These are phyloP conservation scores for Rhyacophila brunnea DNA, from an alignment of 1,140 invertebrate species.

Conservation along the genomic window DNA sequence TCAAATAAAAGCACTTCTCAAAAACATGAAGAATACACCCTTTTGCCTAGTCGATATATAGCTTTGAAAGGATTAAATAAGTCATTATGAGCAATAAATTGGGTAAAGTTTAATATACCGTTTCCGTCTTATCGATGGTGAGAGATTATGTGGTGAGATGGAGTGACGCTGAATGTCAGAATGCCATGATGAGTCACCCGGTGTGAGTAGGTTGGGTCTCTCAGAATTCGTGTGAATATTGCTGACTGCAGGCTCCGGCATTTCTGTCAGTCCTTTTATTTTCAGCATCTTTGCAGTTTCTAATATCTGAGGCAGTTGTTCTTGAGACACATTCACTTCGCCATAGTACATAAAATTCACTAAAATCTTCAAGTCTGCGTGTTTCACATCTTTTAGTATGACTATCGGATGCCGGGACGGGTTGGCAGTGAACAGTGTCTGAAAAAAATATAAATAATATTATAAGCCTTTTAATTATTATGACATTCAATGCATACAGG, in stretches of 20 bases:
- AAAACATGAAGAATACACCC: too few relatives aligned
- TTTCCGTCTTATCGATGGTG: constrained; percentile 41
- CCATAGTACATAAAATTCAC: constrained; percentile 92
- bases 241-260: constrained; percentile 69
- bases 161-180: constrained; percentile 46
- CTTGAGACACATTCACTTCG: constrained; percentile 86
- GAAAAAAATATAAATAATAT: constrained; percentile 30
- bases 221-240: constrained; percentile 62
- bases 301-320: constrained; percentile 80
- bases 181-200: constrained; percentile 51
- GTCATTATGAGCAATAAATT: too few relatives aligned
- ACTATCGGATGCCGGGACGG: constrained; percentile 89
- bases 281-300: constrained; percentile 86
- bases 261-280: constrained; percentile 83
- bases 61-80: too few relatives aligned
- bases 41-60: too few relatives aligned
- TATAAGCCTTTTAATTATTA: too few relatives aligned
- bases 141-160: constrained; percentile 44
- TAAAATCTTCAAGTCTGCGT: constrained; percentile 81
- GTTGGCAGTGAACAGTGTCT: constrained; percentile 78
- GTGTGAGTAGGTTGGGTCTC: constrained; percentile 50
- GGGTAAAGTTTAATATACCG: too few relatives aligned
- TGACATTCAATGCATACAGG: too few relatives aligned
- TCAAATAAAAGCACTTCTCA: too few relatives aligned
- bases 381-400: constrained; percentile 85